Base-by-base conservation (phyloP, 2,888 invertebrate genomes). In the Endomychus coccineus region DNA sequence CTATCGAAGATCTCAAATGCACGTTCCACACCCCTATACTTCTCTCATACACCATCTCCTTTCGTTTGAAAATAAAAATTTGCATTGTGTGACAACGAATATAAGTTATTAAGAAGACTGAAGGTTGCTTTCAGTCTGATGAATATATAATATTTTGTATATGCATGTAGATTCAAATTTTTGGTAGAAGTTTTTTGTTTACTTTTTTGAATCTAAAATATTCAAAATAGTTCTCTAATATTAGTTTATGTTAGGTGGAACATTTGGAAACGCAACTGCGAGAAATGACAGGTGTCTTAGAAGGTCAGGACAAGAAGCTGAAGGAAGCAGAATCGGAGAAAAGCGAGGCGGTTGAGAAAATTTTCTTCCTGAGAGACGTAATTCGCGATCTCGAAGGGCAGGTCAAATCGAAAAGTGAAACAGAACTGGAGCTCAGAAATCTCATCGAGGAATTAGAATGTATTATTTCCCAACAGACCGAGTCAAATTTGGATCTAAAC, bases 231-330 rank as follows among this genome's bases (percentile, higher is more conserved):
- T n/a, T n/a, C n/a, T n/a, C n/a, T n/a, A n/a, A n/a, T n/a, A n/a
- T n/a, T n/a, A n/a, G n/a, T n/a, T n/a, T n/a, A n/a, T n/a, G n/a
- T 24, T 41, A 89, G 90, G 81, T 86, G 33, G 86, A 87, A 56
- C 80, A 80, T 34, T 66, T 89, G 45, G 87, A 86, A 64, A 68
- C 73, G 2, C 85, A 90, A 64, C 69, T 85, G 28, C 75, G 78
- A 16, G 82, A 85, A 41, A 73, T 81, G 65, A 74, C 74, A 28
- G 69, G 74, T 44, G 66, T 75, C 32, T 72, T 83, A 43, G 59
- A 67, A 1, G 79, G 78, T 5, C 63, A 77, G 1, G 77, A 80
- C 49, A 61, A 70, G 0, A 75, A 76, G 42, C 78, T 77, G 48
- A 73, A 75, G 2, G 73, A 78, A 34, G 64, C 79, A 0, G 84